phyloP scores from a whole-genome alignment of 2,797 vertebrate genomes.

The Poecile montanus region DNA sequence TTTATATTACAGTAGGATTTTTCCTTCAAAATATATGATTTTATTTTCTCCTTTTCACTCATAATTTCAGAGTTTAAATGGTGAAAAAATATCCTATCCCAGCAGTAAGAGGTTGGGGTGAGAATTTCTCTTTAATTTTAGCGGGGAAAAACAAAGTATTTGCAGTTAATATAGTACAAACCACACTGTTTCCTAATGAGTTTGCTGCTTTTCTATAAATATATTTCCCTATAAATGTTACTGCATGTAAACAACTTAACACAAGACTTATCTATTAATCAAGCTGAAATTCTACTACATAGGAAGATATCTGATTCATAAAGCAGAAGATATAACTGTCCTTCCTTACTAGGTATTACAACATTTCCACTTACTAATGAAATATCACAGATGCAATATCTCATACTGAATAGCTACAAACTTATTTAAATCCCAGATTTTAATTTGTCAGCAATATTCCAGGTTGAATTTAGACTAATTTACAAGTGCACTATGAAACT shows the following conservation, averaged over 20 bases:
- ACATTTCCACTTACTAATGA: conserved; percentile 4
- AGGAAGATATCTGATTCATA: neutral
- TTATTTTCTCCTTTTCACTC: neutral
- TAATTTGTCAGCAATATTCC: conserved; percentile 36
- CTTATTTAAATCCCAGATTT: conserved; percentile 23
- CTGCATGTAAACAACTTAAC: neutral
- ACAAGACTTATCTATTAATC: neutral
- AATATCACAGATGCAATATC: conserved; percentile 5
- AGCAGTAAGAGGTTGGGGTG: neutral
- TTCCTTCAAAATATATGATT: neutral
- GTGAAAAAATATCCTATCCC: neutral
- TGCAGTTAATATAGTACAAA: neutral
- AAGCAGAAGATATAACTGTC: neutral
- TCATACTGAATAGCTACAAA: neutral
- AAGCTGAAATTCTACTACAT: neutral
- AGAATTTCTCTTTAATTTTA: neutral
- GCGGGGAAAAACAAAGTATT: neutral
- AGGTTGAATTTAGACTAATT: conserved; percentile 33
- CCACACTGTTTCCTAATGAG: neutral
- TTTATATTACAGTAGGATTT: neutral
- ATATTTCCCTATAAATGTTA: neutral
- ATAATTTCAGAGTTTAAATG: neutral
- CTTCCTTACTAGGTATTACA: neutral
- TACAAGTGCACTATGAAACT: neutral
- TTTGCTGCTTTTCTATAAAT: neutral